Conservation (phyloP, 2,113 vertebrate genomes). For the Oenanthe oenanthe region DNA sequence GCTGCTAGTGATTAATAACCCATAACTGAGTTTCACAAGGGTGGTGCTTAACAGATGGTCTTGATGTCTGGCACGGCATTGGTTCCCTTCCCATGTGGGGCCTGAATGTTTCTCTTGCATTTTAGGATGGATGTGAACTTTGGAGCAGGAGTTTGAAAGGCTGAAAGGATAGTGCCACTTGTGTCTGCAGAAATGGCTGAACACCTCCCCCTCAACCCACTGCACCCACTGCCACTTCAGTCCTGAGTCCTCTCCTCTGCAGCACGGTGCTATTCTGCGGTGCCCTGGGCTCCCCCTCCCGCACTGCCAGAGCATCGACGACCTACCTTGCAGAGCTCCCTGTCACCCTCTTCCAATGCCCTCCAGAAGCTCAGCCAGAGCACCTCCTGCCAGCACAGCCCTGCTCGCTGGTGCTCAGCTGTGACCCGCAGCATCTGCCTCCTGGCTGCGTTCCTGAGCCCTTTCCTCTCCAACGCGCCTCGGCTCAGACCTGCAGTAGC, state of each 20-base stretch:
- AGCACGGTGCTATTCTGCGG: neutral
- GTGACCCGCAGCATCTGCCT: neutral
- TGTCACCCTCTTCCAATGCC: neutral
- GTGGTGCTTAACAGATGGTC: conserved; percentile 27
- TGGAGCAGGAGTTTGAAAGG: neutral
- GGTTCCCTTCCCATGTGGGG: neutral
- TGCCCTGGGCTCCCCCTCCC: neutral
- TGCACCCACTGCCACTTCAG: neutral
- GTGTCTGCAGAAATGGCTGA: neutral
- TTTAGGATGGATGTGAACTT: neutral
- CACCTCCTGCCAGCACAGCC: neutral
- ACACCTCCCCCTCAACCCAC: neutral
- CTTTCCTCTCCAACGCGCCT: neutral
- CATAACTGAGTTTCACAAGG: conserved; percentile 4
- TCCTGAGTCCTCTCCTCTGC: neutral
- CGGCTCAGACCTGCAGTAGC: neutral
- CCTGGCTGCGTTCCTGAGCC: neutral
- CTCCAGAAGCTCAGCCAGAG: neutral
- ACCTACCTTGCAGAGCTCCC: neutral
- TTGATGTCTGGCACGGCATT: neutral
- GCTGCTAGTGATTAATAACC: conserved; percentile 38
- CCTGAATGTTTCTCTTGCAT: neutral
- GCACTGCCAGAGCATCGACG: neutral
- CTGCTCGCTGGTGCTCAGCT: neutral
- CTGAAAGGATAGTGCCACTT: neutral